Evolutionary conservation across 2,888 invertebrate species (phyloP), one percentile per base, ranked within the genome.

Genomic region (Euplagia quadripunctaria): DNA sequence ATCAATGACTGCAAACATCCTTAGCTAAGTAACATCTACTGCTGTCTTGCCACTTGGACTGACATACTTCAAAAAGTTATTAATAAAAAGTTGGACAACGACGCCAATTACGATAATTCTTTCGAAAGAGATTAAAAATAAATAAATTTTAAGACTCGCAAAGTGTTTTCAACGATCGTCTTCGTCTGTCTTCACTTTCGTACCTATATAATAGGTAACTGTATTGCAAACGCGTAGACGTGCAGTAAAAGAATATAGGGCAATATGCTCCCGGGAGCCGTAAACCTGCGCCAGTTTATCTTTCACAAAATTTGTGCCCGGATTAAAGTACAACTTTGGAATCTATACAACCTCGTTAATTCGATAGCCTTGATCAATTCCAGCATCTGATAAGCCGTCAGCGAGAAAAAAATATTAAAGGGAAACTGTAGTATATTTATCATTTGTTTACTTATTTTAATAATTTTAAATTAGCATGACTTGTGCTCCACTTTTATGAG

Each of bases 231-330:
- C n/a, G 51, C 75, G 81, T n/a, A n/a, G n/a, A n/a, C n/a, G 78
- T 79, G 74, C 70, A 77, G 75, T 74, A 76, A 73, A 75, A 82
- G 75, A 76, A 83, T 83, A 83, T 83, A 76, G 83, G 81, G 76
- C 78, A 80, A 73, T 79, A 75, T 72, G 76, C 91, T 88, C 89
- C 76, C 79, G 85, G 82, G 87, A 81, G 78, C 86, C 89, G 86
- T 92, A 90, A 91, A 88, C 86, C 86, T 85, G 82, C 84, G 84
- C 75, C 85, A 86, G 80, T 93, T 92, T 91, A 92, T 93, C 90
- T 91, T 90, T 91, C 87, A 91, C 91, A 93, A 94, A 94, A 94
- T 93, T 92, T 88, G 85, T 86, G 88, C 88, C 82, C 83, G 86
- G 87, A 92, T 90, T 91, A 92, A 86, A 81, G 83, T 82, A 84